These are phyloP conservation scores for Bos javanicus DNA, from an alignment of 2,113 vertebrate genomes.

Conservation along the genomic window DNA sequence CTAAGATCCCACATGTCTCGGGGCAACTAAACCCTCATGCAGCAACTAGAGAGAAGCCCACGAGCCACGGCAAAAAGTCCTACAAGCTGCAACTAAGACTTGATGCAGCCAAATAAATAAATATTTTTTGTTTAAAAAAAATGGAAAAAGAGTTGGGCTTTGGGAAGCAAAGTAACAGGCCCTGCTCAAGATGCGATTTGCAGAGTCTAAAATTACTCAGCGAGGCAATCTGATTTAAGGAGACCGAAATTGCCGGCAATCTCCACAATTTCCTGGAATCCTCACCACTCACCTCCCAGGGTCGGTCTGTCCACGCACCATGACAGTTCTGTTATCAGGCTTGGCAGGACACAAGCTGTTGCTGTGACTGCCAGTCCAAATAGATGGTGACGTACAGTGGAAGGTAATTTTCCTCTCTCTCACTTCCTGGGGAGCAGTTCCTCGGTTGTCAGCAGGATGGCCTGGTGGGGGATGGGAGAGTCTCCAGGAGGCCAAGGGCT, in stretches of 20 bases:
- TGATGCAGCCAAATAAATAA: not conserved
- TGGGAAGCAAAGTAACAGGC: not conserved
- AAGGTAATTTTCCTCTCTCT: conserved; percentile 14
- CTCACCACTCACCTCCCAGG: not conserved
- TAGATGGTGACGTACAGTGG: not conserved
- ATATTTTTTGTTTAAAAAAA: not conserved
- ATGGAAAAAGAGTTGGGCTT: not conserved
- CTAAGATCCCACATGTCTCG: not conserved
- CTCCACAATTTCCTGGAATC: conserved; percentile 42
- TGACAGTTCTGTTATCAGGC: conserved; percentile 51
- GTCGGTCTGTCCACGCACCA: not conserved
- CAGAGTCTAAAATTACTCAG: conserved; percentile 27
- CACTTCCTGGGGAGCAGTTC: not conserved
- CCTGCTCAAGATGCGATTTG: not conserved
- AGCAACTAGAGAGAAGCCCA: not conserved
- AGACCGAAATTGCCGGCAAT: conserved; percentile 19
- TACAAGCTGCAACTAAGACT: not conserved
- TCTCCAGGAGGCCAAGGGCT: not conserved
- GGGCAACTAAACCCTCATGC: fast-evolving
- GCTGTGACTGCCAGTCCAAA: not conserved
- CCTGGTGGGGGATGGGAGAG: not conserved
- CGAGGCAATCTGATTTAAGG: conserved; percentile 43
- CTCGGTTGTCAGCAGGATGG: not conserved
- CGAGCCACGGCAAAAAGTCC: not conserved
- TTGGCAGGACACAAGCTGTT: conserved; percentile 32